Evolutionary conservation across 1,140 invertebrate species (phyloP).

Genomic region (Polypedilum vanderplanki): DNA sequence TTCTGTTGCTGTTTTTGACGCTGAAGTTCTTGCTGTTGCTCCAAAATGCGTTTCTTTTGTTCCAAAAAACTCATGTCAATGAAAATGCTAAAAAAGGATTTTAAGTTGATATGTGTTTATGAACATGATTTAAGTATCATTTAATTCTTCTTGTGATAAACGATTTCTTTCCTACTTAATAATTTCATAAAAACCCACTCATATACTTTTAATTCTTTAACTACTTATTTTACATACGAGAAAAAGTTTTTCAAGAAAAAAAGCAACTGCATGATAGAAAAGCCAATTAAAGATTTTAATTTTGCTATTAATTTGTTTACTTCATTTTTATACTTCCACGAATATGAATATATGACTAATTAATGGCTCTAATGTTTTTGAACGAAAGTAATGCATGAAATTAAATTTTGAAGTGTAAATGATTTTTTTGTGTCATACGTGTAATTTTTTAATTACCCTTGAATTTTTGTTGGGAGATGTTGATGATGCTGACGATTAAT

Average conservation of each 20-base stretch:
- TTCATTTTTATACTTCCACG: not conserved
- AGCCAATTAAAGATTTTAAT: not conserved
- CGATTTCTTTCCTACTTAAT: too few relatives aligned
- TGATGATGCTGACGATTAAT: not conserved
- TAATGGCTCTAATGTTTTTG: too few relatives aligned
- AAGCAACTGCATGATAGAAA: not conserved
- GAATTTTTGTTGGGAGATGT: slow-evolving; percentile 21
- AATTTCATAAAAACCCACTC: not conserved
- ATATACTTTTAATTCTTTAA: not conserved
- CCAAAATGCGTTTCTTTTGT: slow-evolving; percentile 63
- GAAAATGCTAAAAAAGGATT: slow-evolving; percentile 50
- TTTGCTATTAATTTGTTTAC: not conserved
- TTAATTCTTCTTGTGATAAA: not conserved
- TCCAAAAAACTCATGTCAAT: slow-evolving; percentile 70
- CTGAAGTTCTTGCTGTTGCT: slow-evolving; percentile 46
- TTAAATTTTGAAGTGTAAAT: not conserved
- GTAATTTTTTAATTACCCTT: not conserved
- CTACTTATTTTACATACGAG: not conserved
- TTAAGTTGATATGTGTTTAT: not conserved
- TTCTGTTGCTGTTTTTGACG: slow-evolving; percentile 38
- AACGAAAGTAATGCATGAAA: too few relatives aligned
- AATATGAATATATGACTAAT: not conserved
- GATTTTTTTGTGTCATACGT: not conserved
- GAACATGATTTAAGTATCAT: slow-evolving; percentile 49
- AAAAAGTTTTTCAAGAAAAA: not conserved